Base-by-base conservation (phyloP, 2,797 vertebrate genomes). In the Rhynchotus rufescens region DNA sequence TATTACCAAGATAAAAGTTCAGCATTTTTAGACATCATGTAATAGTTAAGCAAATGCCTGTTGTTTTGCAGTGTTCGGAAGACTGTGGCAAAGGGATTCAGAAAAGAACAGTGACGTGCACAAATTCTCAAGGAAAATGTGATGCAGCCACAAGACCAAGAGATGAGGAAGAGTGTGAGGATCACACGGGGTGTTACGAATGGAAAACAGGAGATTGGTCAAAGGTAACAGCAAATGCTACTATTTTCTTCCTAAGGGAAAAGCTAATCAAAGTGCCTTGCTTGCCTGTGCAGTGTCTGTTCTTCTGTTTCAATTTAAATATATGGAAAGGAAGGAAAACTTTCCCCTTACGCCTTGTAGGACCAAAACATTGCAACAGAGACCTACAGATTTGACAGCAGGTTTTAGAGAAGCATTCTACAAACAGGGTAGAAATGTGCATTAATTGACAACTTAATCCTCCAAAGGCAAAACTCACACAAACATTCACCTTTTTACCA, bases 201-300 rank as follows among this genome's bases (percentile, higher is more conserved):
- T 99, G 99, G 99, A 99, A 98, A 96, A 99, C 98, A 0, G 99
- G 99, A n/a, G 99, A 99, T 42, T 99, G 99, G 99, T 99, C 99
- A 60, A 99, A 99, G 98, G 99, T 99, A 96, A 93, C 51, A 54
- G 38, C 15, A 3, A 88, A 26, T 14, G 10, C 4, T 26, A 38
- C 0, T 16, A 1, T 65, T 89, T 57, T 16, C 11, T 71, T 64
- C 42, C 28, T 16, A 10, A 73, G 9, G 28, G 28, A 38, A n/a
- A 22, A 76, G 78, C 3, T 72, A 34, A 30, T 80, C 49, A 15
- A 23, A 2, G 22, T 59, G 42, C 68, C 61, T 1, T 36, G 23
- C 32, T 69, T 65, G 59, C 0, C 0, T 15, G 14, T 68, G 52
- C 75, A 59, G 20, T 26, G 54, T 54, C 42, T 5, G 3, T 75